Conservation (phyloP, 1,140 invertebrate species). For the Homarus americanus region DNA sequence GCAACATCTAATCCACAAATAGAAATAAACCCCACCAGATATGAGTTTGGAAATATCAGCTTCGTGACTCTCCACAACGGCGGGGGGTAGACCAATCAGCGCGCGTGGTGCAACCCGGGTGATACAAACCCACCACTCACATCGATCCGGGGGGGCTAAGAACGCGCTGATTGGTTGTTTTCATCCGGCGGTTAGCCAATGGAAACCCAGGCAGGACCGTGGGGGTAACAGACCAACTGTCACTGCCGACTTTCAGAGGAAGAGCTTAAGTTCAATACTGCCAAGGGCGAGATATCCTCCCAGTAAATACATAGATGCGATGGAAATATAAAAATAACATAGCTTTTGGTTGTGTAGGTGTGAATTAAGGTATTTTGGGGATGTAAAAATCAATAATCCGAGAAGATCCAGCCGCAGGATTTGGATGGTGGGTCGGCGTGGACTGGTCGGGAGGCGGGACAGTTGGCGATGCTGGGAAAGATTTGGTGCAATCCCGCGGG, state of each 20-base stretch:
- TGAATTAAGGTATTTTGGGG: too few species aligned
- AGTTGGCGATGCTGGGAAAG: slow-evolving; percentile 38
- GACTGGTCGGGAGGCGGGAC: background rate
- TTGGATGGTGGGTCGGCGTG: background rate
- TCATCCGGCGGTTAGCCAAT: slow-evolving; percentile 30
- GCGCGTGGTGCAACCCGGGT: slow-evolving; percentile 21
- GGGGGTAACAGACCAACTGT: slow-evolving; percentile 63
- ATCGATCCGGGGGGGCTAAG: slow-evolving; percentile 42
- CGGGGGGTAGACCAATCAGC: slow-evolving; percentile 12
- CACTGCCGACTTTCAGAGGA: slow-evolving; percentile 62
- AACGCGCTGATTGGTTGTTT: slow-evolving; percentile 36
- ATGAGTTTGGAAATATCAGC: slow-evolving; percentile 42
- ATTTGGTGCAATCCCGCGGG: slow-evolving; percentile 42
- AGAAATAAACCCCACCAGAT: slow-evolving; percentile 61
- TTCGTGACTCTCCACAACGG: slow-evolving; percentile 35
- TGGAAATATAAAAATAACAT: too few species aligned
- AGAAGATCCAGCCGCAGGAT: background rate
- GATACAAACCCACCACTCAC: slow-evolving; percentile 60
- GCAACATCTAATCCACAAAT: slow-evolving; percentile 67
- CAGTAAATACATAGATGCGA: background rate
- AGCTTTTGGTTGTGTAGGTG: too few species aligned
- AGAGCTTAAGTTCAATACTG: slow-evolving; percentile 56
- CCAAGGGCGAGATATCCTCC: slow-evolving; percentile 6
- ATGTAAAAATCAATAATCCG: background rate
- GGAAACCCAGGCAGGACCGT: slow-evolving; percentile 21